Base-by-base conservation (phyloP, 2,888 invertebrate species). In the Sinohyriopsis cumingii region DNA sequence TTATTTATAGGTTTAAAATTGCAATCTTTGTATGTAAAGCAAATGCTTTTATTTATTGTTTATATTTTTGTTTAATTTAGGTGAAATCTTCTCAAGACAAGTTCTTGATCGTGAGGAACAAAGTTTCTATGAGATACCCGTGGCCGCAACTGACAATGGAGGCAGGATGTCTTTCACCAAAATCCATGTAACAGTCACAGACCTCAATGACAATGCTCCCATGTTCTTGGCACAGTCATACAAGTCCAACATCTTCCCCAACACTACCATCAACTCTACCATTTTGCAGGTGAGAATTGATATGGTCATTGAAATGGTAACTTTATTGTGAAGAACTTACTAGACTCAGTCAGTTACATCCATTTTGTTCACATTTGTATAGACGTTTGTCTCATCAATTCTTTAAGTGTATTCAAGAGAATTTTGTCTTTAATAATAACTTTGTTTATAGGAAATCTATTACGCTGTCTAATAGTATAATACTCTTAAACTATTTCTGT, bases 41-140 rank as follows among this genome's bases (percentile, higher is more conserved):
- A 33, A 33, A 33, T 33, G 45, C 45, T 12, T 59, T 24, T 45
- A 20, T 25, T 22, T n/a, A 25, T 22, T 56, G 19, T 65, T 24
- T 15, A 24, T 56, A 33, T 15, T 28, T 68, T 54, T 80, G 53
- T 64, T 59, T n/a, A 65, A 69, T 77, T 6, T 75, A 90, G 90
- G 90, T 53, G 89, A 89, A 71, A 79, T 90, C 28, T 86, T 79
- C 63, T 87, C 87, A 4, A 82, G 95, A 86, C 93, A 94, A 85
- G 92, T 94, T 59, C 92, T 97, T 69, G 97, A 97, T 90, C 94
- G 95, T 85, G 97, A 98, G 91, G 89, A 92, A 22, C 92, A 92
- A 69, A 78, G 78, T 3, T 74, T 81, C 28, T 89, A 84, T 69
- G 81, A 82, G 55, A 72, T 91, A 33, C 86, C 88, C 9, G 81